Percentiles rank a stretch among this genome's conserved stretches.
These are phyloP conservation scores for Temnothorax nylanderi DNA, from an alignment of 1,140 invertebrate genomes.

Conservation along the genomic window DNA sequence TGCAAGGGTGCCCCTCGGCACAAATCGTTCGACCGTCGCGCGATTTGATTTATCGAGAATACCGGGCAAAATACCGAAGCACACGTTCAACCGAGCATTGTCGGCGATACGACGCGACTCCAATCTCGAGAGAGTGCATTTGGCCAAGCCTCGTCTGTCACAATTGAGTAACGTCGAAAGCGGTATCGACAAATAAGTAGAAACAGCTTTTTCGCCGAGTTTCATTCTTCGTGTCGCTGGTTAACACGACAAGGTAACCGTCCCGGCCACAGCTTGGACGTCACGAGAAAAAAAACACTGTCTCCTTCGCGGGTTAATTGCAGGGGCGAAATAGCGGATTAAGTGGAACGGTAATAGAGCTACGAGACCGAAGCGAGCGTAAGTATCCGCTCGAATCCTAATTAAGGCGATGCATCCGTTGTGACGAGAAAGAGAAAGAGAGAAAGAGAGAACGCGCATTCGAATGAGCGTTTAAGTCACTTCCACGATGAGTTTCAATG, in stretches of 20 bases:
- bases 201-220: conserved; percentile 22
- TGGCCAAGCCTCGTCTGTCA: neutral
- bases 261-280: neutral
- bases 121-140: neutral
- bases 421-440: neutral
- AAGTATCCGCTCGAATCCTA: conserved; percentile 29
- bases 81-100: neutral
- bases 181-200: conserved; percentile 48
- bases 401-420: conserved; percentile 52
- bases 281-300: neutral
- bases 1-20: neutral
- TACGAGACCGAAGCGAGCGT: neutral
- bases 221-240: neutral
- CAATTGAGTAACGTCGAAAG: conserved; percentile 37
- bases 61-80: neutral
- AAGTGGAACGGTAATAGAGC: conserved; percentile 29
- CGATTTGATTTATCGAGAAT: neutral
- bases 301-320: conserved; percentile 23
- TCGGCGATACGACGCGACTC: neutral
- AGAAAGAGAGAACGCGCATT: neutral
- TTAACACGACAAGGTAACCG: neutral
- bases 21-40: neutral
- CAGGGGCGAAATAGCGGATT: conserved; percentile 32
- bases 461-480: neutral
- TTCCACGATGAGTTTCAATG: neutral